These are phyloP conservation scores for Mesorhabditis sp. DNA, from an alignment of 2,888 invertebrate genomes.

Conservation along the genomic window DNA sequence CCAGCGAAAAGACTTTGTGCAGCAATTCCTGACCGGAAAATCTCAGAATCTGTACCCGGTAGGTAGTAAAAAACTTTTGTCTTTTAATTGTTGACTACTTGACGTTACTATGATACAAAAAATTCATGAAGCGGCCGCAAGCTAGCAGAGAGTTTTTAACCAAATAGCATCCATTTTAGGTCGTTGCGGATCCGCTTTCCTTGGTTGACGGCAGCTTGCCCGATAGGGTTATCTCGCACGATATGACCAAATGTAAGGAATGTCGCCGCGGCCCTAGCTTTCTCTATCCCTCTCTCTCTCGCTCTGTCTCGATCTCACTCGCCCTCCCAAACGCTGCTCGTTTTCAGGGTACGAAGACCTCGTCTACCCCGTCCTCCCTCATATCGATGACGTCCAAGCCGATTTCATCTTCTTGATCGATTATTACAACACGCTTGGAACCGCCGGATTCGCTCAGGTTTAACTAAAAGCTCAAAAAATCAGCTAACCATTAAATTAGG, in stretches of 20 bases:
- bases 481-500: neutral
- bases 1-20: neutral
- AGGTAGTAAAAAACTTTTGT: neutral
- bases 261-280: neutral
- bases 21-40: slow-evolving; percentile 1
- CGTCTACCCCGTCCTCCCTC: neutral
- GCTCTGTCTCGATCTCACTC: too few relatives aligned
- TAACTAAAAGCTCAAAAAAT: neutral
- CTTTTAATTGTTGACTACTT: neutral
- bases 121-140: neutral
- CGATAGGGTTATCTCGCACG: neutral
- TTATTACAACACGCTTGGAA: neutral
- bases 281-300: too few relatives aligned
- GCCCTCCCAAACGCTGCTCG: too few relatives aligned
- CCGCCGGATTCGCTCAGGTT: neutral
- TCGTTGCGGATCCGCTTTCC: neutral
- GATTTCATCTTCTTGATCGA: neutral
- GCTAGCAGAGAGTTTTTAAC: too few relatives aligned
- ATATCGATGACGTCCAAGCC: neutral
- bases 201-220: neutral
- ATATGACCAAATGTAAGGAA: neutral
- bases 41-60: neutral
- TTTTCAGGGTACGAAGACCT: slow-evolving; percentile 3
- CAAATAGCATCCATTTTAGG: neutral
- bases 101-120: neutral